These are phyloP conservation scores for Stichopus horrens DNA, from an alignment of 53 echinoderm and acorn worm genomes.

Conservation along the genomic window DNA sequence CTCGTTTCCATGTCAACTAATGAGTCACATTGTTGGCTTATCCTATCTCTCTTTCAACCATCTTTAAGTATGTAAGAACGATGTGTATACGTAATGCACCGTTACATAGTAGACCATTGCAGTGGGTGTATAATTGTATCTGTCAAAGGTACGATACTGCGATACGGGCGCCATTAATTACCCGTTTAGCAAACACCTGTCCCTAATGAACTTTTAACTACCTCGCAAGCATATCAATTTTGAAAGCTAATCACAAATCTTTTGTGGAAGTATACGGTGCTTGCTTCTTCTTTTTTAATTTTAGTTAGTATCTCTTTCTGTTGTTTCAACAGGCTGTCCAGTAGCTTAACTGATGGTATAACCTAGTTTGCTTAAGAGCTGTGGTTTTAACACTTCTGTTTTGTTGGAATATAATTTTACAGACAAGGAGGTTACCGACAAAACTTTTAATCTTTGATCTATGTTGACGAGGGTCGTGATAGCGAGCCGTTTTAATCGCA, in stretches of 20 bases:
- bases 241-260: neutral
- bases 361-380: neutral
- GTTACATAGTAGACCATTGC: too few relatives aligned
- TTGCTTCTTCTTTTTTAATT: neutral
- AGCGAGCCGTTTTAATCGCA: neutral
- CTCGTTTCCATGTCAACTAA: too few relatives aligned
- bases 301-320: neutral
- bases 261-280: neutral
- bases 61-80: too few relatives aligned
- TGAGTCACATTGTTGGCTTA: too few relatives aligned
- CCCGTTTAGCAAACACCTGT: neutral
- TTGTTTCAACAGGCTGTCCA: neutral
- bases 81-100: too few relatives aligned
- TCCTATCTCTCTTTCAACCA: too few relatives aligned
- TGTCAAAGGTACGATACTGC: neutral
- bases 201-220: neutral
- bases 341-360: neutral
- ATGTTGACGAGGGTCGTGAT: neutral
- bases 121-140: too few relatives aligned
- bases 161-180: neutral
- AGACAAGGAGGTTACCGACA: neutral
- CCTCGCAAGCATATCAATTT: neutral
- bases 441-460: neutral
- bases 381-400: constrained; percentile 3
- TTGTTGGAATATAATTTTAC: neutral